phyloP scores from a whole-genome alignment of 37 sponge, comb jelly and placozoan species.

The Eunapius fragilis region DNA sequence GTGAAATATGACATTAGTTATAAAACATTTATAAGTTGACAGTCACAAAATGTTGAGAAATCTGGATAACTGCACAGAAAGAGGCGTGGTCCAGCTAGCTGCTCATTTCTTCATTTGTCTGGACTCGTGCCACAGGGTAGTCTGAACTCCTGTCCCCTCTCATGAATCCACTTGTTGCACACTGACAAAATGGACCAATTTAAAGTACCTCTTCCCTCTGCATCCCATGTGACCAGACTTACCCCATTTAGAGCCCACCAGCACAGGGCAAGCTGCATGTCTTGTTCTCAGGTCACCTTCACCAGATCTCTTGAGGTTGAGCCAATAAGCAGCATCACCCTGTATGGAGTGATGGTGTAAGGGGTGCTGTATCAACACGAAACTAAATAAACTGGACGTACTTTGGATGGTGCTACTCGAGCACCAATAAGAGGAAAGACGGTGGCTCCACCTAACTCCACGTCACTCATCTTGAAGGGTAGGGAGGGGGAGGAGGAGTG shows the following conservation, averaged over 20 bases:
- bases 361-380: neutral
- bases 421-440: constrained; percentile 85
- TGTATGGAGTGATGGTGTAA: too few species aligned
- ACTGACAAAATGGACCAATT: constrained; percentile 34
- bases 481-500: too few species aligned
- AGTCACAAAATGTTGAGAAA: too few species aligned
- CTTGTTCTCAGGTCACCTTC: constrained; percentile 81
- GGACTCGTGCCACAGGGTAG: constrained; percentile 64
- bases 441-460: constrained; percentile 87
- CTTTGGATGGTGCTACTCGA: constrained; percentile 75
- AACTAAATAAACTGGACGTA: neutral
- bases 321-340: constrained; percentile 90
- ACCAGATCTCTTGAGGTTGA: constrained; percentile 80
- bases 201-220: too few species aligned
- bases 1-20: too few species aligned
- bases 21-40: too few species aligned
- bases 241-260: constrained; percentile 95
- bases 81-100: too few species aligned
- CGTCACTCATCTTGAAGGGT: constrained; percentile 71
- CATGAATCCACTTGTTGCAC: constrained; percentile 99
- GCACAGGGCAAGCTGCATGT: constrained; percentile 97
- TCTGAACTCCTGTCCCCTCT: constrained; percentile 90
- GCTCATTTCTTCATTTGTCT: constrained; percentile 20
- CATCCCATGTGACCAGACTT: neutral
- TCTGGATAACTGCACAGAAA: too few species aligned